Conservation (phyloP, 2,888 invertebrate genomes). For the Synergus umbraculus region DNA sequence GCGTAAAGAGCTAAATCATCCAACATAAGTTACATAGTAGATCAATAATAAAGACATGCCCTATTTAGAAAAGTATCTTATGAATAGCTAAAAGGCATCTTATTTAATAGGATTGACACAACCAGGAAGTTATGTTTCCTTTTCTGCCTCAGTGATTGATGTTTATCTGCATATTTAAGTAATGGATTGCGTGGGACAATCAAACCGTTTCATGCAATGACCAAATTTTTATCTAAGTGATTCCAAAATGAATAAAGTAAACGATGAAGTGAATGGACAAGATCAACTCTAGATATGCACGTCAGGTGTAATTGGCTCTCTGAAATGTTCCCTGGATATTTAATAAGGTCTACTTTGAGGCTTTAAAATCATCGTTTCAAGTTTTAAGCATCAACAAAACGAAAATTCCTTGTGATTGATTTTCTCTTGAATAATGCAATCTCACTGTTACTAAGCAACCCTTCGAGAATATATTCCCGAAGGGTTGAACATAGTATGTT, state of each 20-base stretch:
- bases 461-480: background rate
- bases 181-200: constrained; percentile 26
- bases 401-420: background rate
- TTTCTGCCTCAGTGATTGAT: constrained; percentile 1
- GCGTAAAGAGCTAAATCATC: background rate
- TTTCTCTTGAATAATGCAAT: background rate
- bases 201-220: background rate
- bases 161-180: background rate
- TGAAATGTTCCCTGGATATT: background rate
- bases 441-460: background rate
- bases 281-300: constrained; percentile 6
- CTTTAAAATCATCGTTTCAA: too few species aligned
- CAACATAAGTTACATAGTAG: background rate
- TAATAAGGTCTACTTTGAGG: too few species aligned
- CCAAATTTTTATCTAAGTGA: constrained; percentile 11
- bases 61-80: background rate
- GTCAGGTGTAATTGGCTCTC: constrained; percentile 25
- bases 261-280: background rate
- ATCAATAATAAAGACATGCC: constrained; percentile 18
- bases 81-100: background rate
- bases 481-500: too few species aligned
- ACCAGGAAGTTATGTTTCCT: background rate
- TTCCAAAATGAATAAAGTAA: background rate
- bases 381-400: too few species aligned
- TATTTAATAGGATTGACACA: constrained; percentile 12